Evolutionary conservation across 2,888 invertebrate genomes (phyloP), one percentile per base, ranked within the genome.

Genomic region (Sepioteuthis lessoniana): DNA sequence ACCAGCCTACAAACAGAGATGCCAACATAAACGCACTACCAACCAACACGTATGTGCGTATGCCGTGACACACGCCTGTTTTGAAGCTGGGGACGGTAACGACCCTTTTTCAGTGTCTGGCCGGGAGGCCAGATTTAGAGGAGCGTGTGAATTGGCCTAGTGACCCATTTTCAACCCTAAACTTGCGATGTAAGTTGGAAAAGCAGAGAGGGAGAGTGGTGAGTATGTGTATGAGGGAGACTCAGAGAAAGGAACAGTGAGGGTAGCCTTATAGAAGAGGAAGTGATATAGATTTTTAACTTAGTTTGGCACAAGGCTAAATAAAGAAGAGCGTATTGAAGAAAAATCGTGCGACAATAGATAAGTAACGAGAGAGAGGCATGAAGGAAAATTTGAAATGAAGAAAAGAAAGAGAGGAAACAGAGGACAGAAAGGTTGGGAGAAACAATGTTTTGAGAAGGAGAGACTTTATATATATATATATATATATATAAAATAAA

Each of bases 91-190:
- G 76, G 31, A n/a, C n/a, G 76, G n/a, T n/a, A 76, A n/a, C 31
- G 31, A n/a, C 31, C 76, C n/a, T 60, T 60, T 60, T 76, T 76
- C 13, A n/a, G 31, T 76, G 76, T 76, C 76, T 76, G n/a, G 76
- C 76, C 76, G 76, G 76, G 76, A 76, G 76, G 76, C 76, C 76
- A n/a, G 76, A n/a, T 10, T 76, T n/a, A 76, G 76, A 76, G 76
- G 76, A 76, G 76, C 76, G 76, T 76, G 76, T 76, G 76, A 76
- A 76, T 76, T 76, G 76, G 76, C 76, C 76, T 76, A 76, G 76
- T 76, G 76, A 76, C 76, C 76, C 76, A 76, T n/a, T 76, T 76
- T 76, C 76, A 76, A 76, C 76, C n/a, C 76, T 10, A 76, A 76
- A n/a, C n/a, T n/a, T 76, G 76, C n/a, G 76, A 76, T 76, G 76